These are phyloP conservation scores for Leptopilina drosophilae DNA, from an alignment of 2,888 invertebrate genomes.

Conservation along the genomic window DNA sequence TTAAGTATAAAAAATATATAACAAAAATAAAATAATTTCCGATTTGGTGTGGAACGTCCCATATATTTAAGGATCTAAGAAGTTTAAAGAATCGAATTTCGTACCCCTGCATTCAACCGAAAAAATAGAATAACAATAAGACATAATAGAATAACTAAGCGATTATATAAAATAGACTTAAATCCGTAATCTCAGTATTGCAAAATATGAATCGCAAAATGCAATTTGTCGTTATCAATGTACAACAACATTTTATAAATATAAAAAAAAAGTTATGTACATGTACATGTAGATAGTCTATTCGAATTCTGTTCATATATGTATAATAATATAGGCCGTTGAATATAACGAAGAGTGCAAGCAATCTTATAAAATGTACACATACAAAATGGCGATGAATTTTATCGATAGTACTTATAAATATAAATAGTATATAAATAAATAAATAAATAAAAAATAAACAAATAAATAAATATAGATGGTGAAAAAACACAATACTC, in stretches of 20 bases:
- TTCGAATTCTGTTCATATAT: conserved; percentile 36
- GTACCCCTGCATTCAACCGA: background rate
- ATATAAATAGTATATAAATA: conserved; percentile 49
- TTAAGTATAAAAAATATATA: too few species aligned
- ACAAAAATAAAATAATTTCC: too few species aligned
- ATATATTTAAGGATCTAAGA: background rate
- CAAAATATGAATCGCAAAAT: conserved; percentile 26
- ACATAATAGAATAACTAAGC: conserved; percentile 16
- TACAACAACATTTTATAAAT: conserved; percentile 52
- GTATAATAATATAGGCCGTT: conserved; percentile 5
- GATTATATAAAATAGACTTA: conserved; percentile 28
- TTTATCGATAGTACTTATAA: conserved; percentile 42
- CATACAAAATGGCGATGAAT: background rate
- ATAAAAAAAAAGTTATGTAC: conserved; percentile 33
- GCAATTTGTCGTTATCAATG: conserved; percentile 35
- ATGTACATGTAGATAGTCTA: conserved; percentile 51
- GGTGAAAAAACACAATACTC: conserved; percentile 33
- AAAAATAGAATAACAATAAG: background rate
- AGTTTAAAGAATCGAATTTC: conserved; percentile 29
- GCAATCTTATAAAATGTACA: background rate
- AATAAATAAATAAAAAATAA: conserved; percentile 43
- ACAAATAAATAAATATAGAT: conserved; percentile 41
- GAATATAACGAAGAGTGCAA: conserved; percentile 25
- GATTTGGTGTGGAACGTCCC: too few species aligned
- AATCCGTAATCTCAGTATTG: conserved; percentile 36